A percentile compares a stretch with the other conserved stretches of the same genome.
Evolutionary conservation across 2,797 vertebrate genomes (phyloP).

Genomic region (Hemitrygon akajei): DNA sequence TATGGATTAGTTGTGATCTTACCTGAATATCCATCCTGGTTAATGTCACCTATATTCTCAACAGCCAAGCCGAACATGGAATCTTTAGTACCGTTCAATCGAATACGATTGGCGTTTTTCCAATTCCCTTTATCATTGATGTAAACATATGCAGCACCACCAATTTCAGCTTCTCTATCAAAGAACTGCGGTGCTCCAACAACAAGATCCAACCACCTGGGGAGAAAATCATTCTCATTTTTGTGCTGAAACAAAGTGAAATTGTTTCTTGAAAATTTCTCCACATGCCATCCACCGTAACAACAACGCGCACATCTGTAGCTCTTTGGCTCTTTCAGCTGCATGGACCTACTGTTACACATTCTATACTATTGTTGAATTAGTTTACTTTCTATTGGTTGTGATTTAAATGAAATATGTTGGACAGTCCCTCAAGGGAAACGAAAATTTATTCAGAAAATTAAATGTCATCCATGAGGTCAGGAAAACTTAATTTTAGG

Average conservation of each 20-base stretch:
- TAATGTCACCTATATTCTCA: conserved; percentile 82
- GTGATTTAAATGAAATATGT: not conserved
- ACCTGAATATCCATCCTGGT: conserved; percentile 86
- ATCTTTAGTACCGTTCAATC: conserved; percentile 77
- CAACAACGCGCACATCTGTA: not conserved
- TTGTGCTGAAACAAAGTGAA: not conserved
- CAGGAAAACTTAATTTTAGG: not conserved
- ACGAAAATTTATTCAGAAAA: not conserved
- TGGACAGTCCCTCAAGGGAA: not conserved
- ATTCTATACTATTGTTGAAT: not conserved
- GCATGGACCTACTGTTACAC: not conserved
- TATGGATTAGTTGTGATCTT: conserved; percentile 40
- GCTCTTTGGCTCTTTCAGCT: not conserved
- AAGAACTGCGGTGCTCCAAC: conserved; percentile 95
- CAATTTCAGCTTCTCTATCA: conserved; percentile 76
- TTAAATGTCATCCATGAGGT: not conserved
- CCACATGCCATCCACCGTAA: not conserved
- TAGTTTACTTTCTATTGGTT: not conserved
- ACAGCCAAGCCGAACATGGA: conserved; percentile 97
- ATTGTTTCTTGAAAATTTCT: not conserved
- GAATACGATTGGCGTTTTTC: conserved; percentile 65
- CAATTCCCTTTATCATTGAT: conserved; percentile 78
- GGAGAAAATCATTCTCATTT: not conserved
- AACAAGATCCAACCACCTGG: conserved; percentile 89
- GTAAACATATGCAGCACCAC: conserved; percentile 87